Evolutionary conservation across 2,888 invertebrate genomes (phyloP), one percentile per base, ranked within the genome.

Genomic region (Synergus gifuensis): DNA sequence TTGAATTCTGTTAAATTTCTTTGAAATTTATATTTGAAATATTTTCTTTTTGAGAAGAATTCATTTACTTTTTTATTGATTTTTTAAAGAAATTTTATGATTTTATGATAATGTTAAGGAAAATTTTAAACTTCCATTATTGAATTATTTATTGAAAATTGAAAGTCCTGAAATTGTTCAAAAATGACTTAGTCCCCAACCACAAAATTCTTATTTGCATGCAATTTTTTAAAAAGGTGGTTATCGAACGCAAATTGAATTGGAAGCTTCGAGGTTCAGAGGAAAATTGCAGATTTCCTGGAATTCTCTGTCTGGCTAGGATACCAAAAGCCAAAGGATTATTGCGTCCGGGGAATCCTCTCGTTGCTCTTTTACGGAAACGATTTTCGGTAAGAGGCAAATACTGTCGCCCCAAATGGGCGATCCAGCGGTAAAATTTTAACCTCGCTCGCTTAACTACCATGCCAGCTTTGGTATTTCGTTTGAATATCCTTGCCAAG

Each of bases 301-400:
- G 54, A 73, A 73, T 54, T 73, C 62, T 22, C 60, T 62, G 12
- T 62, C 28, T 54, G 36, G 54, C 36, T 58, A 40, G 54, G 11
- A 58, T 73, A 73, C n/a, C 28, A 22, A 58, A 73, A 58, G 49
- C n/a, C 54, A 62, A 14, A 62, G 49, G 73, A 73, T 73, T 73
- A 73, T 73, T 73, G 54, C 36, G 49, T 36, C 18, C 54, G 54
- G 73, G 73, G 54, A 73, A 73, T 73, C 73, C 73, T 73, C 54
- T 73, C 54, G 73, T 58, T 58, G 73, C 54, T 54, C 54, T 54
- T 49, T 73, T 73, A 73, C 73, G 8, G n/a, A 73, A 36, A 73
- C 73, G 73, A 73, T 73, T 73, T 58, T 73, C 73, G 40, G 49
- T 54, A 73, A 73, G 54, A 54, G 54, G 36, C 73, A 73, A 73